Evolutionary conservation across 1,140 invertebrate genomes (phyloP), one percentile per base, ranked within the genome.

Genomic region (Anadara kagoshimensis): DNA sequence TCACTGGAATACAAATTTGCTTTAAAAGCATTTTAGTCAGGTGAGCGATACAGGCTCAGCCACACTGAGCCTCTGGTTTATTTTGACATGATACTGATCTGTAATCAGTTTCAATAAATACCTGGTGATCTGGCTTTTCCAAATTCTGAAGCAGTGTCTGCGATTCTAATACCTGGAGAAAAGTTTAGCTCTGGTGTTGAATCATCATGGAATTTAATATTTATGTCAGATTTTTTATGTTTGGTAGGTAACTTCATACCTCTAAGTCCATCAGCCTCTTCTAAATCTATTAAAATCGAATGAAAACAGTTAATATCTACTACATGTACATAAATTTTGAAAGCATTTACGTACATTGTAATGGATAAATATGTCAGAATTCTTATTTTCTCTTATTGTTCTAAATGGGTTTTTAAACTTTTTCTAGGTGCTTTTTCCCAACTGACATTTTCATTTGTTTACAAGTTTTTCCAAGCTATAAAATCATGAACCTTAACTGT

Each of bases 121-220:
- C 67, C 57, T 62, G 67, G 67, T 4, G 61, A 26, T 36, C 8
- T 14, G 18, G 67, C 44, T 11, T 14, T 14, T 1, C 57, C 44
- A 41, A 62, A 62, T 20, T 69, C 67, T 0, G 57, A 61, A 14
- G 57, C 44, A 12, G 24, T 61, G 47, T 49, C n/a, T 10, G 67
- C 67, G 12, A 61, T 29, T 2, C 57, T 26, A 10, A 53, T 14
- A 26, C 57, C 59, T 18, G 61, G 47, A 45, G 18, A 12, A 7
- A 36, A 36, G 29, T 36, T 7, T 7, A 2, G 2, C 0, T 29
- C 16, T 1, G 22, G 16, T 4, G 73, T 57, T 1, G 73, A 75
- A 4, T 75, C 73, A 20, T 75, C 73, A 53, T 69, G 62, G 53
- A 58, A 75, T 24, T 56, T 75, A 12, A 75, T 65, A 41, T 41